These are phyloP conservation scores for Drosophila hamatofila DNA, from an alignment of 2,888 invertebrate genomes.

Conservation along the genomic window DNA sequence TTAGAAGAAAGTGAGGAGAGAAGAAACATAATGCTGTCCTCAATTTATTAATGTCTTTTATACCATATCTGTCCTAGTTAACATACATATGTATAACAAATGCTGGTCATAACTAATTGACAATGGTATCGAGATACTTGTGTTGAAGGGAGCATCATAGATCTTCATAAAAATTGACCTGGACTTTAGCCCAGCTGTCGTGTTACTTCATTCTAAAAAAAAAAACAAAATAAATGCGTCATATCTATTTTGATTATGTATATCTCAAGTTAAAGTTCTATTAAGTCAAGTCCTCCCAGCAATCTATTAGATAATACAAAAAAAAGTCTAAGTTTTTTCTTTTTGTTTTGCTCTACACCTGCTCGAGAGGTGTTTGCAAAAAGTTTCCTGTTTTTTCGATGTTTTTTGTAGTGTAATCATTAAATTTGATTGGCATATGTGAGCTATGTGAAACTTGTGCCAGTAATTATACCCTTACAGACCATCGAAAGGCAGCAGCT, in stretches of 20 bases:
- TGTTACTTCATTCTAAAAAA: neutral
- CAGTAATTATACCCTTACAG: slow-evolving; percentile 29
- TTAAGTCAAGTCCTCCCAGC: neutral
- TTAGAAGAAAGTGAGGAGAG: no score
- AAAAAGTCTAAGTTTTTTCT: neutral
- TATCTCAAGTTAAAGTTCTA: neutral
- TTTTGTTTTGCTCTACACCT: neutral
- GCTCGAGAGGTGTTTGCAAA: slow-evolving; percentile 51
- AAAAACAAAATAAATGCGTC: neutral
- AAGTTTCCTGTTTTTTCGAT: neutral
- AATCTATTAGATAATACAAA: neutral
- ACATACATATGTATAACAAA: no score
- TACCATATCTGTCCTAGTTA: no score
- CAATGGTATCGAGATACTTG: no score
- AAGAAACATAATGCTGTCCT: no score
- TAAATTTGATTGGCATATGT: slow-evolving; percentile 23
- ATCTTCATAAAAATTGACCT: no score
- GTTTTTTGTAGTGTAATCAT: slow-evolving; percentile 17
- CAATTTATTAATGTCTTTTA: no score
- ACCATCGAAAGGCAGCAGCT: neutral
- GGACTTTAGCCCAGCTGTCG: no score
- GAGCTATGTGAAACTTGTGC: slow-evolving; percentile 25
- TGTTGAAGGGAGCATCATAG: no score
- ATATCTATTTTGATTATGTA: neutral
- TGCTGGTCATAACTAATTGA: no score